A percentile compares a stretch with the other conserved stretches of the same genome.
Conservation (phyloP, 1,140 invertebrate species). For the Eumaeus atala region DNA sequence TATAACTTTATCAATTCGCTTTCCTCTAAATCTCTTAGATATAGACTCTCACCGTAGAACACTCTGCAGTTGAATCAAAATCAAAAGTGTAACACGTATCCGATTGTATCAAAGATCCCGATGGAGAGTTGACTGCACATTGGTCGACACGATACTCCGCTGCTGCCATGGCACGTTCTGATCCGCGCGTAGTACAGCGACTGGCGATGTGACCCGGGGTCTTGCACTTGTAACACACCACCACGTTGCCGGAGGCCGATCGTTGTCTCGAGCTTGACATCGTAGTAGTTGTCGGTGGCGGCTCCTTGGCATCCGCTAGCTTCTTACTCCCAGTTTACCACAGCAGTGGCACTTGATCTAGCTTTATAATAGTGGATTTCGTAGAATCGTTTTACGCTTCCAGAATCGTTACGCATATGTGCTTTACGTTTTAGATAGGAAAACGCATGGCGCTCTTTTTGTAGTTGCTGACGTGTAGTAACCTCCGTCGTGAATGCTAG, state of each 20-base stretch:
- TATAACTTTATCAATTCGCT: slow-evolving; percentile 21
- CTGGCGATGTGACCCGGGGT: slow-evolving; percentile 23
- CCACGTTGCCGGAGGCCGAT: not conserved
- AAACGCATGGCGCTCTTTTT: slow-evolving; percentile 26
- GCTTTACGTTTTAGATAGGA: slow-evolving; percentile 11
- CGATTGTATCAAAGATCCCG: slow-evolving; percentile 16
- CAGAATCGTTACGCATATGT: slow-evolving; percentile 3
- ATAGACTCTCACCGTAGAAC: slow-evolving; percentile 29
- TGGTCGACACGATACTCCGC: slow-evolving; percentile 26
- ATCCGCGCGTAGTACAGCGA: slow-evolving; percentile 15
- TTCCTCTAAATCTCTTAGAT: slow-evolving; percentile 20
- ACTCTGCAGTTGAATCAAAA: slow-evolving; percentile 33
- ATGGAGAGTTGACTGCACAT: slow-evolving; percentile 20
- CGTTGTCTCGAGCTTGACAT: not conserved
- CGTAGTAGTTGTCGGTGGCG: not conserved
- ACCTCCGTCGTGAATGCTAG: too few species aligned
- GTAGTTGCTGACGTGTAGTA: too few species aligned
- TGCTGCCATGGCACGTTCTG: slow-evolving; percentile 1
- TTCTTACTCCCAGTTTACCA: not conserved
- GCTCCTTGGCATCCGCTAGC: not conserved
- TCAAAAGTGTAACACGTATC: slow-evolving; percentile 27
- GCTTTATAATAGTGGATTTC: not conserved
- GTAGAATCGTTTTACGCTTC: slow-evolving; percentile 1
- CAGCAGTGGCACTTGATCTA: not conserved
- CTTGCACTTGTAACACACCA: slow-evolving; percentile 25